A percentile compares a stretch with the other conserved stretches of the same genome.
These are phyloP conservation scores for Leptoteleia sp. DNA, from an alignment of 1,140 invertebrate genomes.

Conservation along the genomic window DNA sequence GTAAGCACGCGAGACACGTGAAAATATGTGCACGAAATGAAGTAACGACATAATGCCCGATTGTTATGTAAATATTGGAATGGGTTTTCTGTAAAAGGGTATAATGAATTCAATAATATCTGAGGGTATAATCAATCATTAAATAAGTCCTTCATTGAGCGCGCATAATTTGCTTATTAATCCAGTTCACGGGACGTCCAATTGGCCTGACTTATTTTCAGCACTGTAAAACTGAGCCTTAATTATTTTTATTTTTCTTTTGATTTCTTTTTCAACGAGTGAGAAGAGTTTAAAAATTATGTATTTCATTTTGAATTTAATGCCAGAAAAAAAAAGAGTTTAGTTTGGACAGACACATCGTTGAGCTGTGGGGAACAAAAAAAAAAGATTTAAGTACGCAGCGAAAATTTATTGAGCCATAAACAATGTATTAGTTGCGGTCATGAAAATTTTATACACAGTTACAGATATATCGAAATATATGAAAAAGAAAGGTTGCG, in stretches of 20 bases:
- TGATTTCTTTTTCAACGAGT: too few species aligned
- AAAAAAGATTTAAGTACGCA: too few species aligned
- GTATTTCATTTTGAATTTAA: too few species aligned
- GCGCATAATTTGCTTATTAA: slow-evolving; percentile 26
- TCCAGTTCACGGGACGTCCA: slow-evolving; percentile 29
- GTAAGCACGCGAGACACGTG: slow-evolving; percentile 14
- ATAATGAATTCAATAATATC: slow-evolving; percentile 9
- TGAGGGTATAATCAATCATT: not conserved
- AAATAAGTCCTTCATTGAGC: slow-evolving; percentile 19
- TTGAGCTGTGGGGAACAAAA: too few species aligned
- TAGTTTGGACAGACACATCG: too few species aligned
- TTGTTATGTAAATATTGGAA: slow-evolving; percentile 46
- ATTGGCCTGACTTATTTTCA: slow-evolving; percentile 11
- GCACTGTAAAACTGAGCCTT: too few species aligned
- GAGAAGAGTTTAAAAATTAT: too few species aligned
- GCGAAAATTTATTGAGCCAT: slow-evolving; percentile 53
- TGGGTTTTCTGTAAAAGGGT: slow-evolving; percentile 10
- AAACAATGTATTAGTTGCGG: slow-evolving; percentile 48
- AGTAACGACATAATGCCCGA: slow-evolving; percentile 18
- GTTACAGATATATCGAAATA: slow-evolving; percentile 38
- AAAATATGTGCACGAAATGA: slow-evolving; percentile 43
- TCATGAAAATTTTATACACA: slow-evolving; percentile 27
- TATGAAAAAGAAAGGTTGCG: slow-evolving; percentile 22
- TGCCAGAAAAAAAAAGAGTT: too few species aligned
- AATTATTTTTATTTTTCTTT: too few species aligned